These are phyloP conservation scores for Acanthoscelides obtectus DNA, from an alignment of 2,888 invertebrate species.

Conservation along the genomic window DNA sequence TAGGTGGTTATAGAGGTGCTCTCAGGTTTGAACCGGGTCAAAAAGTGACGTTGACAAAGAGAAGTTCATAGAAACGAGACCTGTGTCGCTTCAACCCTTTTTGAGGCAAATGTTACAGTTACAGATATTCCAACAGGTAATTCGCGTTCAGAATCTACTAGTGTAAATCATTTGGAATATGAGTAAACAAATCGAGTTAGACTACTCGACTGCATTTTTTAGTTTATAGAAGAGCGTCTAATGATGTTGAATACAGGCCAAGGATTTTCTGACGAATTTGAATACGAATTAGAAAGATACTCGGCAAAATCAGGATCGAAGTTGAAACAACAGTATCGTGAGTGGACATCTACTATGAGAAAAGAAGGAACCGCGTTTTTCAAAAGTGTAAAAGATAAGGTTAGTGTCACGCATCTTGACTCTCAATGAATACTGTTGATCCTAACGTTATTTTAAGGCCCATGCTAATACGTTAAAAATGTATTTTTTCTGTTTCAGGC, in stretches of 20 bases:
- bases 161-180: too few relatives aligned
- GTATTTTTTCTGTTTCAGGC: slow-evolving; percentile 69
- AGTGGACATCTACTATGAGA: slow-evolving; percentile 74
- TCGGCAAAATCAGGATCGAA: slow-evolving; percentile 62
- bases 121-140: slow-evolving; percentile 90
- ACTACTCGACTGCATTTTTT: slow-evolving; percentile 29
- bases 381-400: slow-evolving; percentile 85
- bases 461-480: too few relatives aligned
- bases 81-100: slow-evolving; percentile 81
- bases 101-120: slow-evolving; percentile 84
- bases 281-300: slow-evolving; percentile 76
- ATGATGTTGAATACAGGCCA: slow-evolving; percentile 89
- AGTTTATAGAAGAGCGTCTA: slow-evolving; percentile 93
- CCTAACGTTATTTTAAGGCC: too few relatives aligned
- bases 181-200: too few relatives aligned
- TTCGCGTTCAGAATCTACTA: too few relatives aligned
- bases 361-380: slow-evolving; percentile 80
- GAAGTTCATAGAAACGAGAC: slow-evolving; percentile 82
- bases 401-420: slow-evolving; percentile 45
- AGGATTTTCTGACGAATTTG: slow-evolving; percentile 93
- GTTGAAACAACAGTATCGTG: slow-evolving; percentile 68
- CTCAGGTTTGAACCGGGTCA: slow-evolving; percentile 70
- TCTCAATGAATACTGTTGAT: too few relatives aligned
- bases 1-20: slow-evolving; percentile 92
- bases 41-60: slow-evolving; percentile 78